Evolutionary conservation across 2,113 vertebrate species (phyloP).

Genomic region (Riparia riparia): DNA sequence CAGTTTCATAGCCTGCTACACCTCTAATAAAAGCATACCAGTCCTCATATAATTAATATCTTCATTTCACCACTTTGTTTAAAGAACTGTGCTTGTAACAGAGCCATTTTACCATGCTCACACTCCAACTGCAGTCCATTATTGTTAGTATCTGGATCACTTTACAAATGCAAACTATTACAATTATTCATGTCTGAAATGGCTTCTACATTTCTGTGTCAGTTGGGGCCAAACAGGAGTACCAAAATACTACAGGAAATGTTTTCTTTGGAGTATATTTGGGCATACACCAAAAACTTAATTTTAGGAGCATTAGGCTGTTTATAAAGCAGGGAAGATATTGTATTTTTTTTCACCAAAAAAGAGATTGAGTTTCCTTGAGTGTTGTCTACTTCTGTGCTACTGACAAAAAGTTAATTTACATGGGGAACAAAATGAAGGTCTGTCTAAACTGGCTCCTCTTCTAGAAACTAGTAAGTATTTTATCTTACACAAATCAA

Average conservation of each 20-base stretch:
- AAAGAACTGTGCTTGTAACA: neutral
- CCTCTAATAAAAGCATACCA: neutral
- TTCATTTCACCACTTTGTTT: neutral
- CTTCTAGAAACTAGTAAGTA: neutral
- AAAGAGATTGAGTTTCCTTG: neutral
- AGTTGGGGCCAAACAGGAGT: neutral
- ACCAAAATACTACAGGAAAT: neutral
- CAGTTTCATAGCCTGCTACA: neutral
- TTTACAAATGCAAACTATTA: conserved; percentile 6
- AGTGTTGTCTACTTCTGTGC: neutral
- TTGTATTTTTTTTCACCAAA: neutral
- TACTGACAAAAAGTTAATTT: neutral
- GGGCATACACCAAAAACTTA: neutral
- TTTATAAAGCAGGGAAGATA: neutral
- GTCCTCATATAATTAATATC: neutral
- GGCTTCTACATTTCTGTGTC: neutral
- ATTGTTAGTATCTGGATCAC: neutral
- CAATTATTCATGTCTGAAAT: neutral
- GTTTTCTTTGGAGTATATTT: neutral
- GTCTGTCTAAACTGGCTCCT: neutral
- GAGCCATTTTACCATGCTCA: neutral
- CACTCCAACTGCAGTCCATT: neutral
- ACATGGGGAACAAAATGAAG: neutral
- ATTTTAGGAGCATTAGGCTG: neutral
- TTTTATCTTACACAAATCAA: neutral